Conservation (phyloP, 2,113 vertebrate genomes). For the Rhinopithecus roxellana region DNA sequence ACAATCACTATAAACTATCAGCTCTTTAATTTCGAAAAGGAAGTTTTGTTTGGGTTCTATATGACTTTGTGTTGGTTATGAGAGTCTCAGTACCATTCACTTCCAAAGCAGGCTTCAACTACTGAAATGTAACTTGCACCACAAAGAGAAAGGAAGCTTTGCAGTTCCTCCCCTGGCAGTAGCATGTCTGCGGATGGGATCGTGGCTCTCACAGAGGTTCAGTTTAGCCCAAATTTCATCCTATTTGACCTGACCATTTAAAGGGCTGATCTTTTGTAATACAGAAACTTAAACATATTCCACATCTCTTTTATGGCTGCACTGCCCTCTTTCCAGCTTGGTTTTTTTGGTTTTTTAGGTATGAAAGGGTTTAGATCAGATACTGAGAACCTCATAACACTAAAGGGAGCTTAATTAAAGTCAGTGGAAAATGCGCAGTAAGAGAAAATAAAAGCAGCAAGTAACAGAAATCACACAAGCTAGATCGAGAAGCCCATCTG, state of each 20-base stretch:
- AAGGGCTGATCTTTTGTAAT: constrained; percentile 48
- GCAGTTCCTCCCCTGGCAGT: not conserved
- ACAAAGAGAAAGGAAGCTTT: not conserved
- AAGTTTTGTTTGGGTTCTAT: not conserved
- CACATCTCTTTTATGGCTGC: constrained; percentile 32
- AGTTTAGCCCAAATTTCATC: not conserved
- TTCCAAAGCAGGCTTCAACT: not conserved
- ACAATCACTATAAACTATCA: not conserved
- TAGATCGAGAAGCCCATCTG: not conserved
- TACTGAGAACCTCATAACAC: constrained; percentile 32
- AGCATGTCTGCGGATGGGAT: not conserved
- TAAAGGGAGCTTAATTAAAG: constrained; percentile 65
- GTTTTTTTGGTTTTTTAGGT: not conserved
- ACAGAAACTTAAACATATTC: constrained; percentile 16
- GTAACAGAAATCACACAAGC: not conserved
- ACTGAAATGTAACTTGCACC: not conserved
- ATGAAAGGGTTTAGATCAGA: constrained; percentile 50
- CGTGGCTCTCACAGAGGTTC: not conserved
- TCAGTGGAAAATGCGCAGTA: constrained; percentile 36
- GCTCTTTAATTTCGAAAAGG: not conserved
- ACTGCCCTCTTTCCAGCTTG: constrained; percentile 44
- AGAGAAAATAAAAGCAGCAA: constrained; percentile 63
- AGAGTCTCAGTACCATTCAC: not conserved
- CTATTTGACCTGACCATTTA: constrained; percentile 29
- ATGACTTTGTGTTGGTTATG: not conserved